Percentiles rank a stretch among this genome's conserved stretches.
Evolutionary conservation across 2,113 vertebrate genomes (phyloP).

Genomic region (Hydropotes inermis): DNA sequence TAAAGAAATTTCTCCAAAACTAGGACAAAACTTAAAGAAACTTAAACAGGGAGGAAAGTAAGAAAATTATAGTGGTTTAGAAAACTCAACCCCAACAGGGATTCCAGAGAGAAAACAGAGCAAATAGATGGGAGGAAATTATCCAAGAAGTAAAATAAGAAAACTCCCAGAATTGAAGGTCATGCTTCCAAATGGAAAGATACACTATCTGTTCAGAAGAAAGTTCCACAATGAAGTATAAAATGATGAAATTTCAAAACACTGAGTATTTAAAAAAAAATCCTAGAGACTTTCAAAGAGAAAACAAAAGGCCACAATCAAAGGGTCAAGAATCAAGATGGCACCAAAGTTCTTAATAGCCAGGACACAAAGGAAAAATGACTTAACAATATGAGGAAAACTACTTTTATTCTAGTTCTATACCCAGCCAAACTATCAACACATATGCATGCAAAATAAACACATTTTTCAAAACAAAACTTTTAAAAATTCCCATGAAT

Average conservation of each 20-base stretch:
- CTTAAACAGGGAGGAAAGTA: background rate
- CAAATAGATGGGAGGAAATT: background rate
- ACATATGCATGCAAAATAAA: background rate
- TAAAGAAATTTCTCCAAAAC: background rate
- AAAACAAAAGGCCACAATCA: background rate
- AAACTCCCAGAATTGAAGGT: background rate
- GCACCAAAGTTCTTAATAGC: background rate
- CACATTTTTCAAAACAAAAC: background rate
- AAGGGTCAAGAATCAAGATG: background rate
- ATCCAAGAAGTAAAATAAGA: background rate
- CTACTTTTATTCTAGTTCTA: background rate
- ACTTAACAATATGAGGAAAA: background rate
- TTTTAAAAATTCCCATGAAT: background rate
- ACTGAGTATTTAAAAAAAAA: background rate
- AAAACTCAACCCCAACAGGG: background rate
- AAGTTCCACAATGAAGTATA: background rate
- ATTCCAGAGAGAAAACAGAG: background rate
- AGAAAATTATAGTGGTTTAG: background rate
- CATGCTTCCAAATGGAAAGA: background rate
- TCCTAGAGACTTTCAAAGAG: background rate
- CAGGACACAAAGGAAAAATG: background rate
- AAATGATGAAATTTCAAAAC: background rate
- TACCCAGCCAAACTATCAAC: conserved; percentile 42
- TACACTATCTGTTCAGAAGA: background rate
- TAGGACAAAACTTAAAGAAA: background rate